Evolutionary conservation across 1,140 invertebrate genomes (phyloP), one percentile per base, ranked within the genome.

Genomic region (Nebria ingens): DNA sequence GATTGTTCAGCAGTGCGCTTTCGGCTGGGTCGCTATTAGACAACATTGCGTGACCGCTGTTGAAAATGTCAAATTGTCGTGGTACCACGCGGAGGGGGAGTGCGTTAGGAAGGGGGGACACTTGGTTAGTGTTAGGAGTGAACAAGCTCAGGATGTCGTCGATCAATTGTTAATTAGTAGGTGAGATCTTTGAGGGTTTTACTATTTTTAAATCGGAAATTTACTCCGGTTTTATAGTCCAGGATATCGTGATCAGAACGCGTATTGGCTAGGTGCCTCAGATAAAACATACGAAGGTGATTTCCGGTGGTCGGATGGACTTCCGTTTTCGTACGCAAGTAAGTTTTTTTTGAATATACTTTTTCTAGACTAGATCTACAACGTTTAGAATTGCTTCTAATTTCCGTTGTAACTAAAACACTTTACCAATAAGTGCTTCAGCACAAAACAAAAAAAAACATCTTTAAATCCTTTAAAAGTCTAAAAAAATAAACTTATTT

Each of bases 181-280:
- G 81, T 84, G 61, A 71, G 73, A 68, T 34, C 6, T n/a, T 34
- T 34, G n/a, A 6, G 25, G 25, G 25, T 34, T 9, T 6, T 34
- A 34, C n/a, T 9, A 34, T 34, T 17, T 51, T 21, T 13, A 15
- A 12, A 12, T 29, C 3, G 2, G 15, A n/a, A n/a, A n/a, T 21
- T 42, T 54, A 58, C 58, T 54, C 6, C n/a, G 25, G 54, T 54
- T 57, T 73, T 66, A 51, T 67, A 85, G 82, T 57, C 80, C 81
- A 9, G 77, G 77, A 2, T 81, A 81, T 59, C 69, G 73, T 13
- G 79, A 82, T 19, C 72, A 80, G 45, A 78, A 78, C 57, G 78
- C 85, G 1, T 87, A 85, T 67, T 89, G 87, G 87, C 81, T 89
- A 21, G 87, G 87, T 17, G 86, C 83, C 1, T 82, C 84, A 3